A percentile compares a stretch with the other conserved stretches of the same genome.
Evolutionary conservation across 2,888 invertebrate genomes (phyloP).

Genomic region (Ormyrus pomaceus): DNA sequence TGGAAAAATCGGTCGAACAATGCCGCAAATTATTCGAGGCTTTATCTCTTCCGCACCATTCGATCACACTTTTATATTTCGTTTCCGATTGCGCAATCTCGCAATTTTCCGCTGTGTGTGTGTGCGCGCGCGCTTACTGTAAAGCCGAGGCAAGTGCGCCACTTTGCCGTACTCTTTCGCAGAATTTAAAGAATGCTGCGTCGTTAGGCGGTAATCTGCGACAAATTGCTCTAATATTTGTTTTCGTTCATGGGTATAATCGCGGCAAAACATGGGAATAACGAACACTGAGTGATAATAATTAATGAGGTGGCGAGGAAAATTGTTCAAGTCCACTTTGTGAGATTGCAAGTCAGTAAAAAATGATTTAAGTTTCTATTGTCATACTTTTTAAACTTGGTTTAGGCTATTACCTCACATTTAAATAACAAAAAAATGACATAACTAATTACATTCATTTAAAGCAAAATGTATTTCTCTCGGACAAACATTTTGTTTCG

Average conservation of each 20-base stretch:
- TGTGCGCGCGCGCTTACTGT: constrained; percentile 11
- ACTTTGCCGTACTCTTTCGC: not conserved
- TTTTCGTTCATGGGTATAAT: not conserved
- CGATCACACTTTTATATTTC: constrained; percentile 19
- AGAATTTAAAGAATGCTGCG: not conserved
- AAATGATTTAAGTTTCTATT: too few relatives aligned
- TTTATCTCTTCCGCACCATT: constrained; percentile 41
- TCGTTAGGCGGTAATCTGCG: constrained; percentile 9
- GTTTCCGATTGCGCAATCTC: constrained; percentile 47
- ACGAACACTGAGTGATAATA: too few relatives aligned
- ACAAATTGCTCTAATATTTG: not conserved
- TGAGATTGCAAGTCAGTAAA: too few relatives aligned
- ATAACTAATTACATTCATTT: too few relatives aligned
- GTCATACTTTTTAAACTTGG: too few relatives aligned
- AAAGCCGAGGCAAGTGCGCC: constrained; percentile 1
- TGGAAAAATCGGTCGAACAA: constrained; percentile 17
- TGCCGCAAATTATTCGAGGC: constrained; percentile 36
- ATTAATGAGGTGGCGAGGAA: too few relatives aligned
- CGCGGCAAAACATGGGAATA: too few relatives aligned
- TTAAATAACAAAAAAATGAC: too few relatives aligned
- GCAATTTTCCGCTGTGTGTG: not conserved
- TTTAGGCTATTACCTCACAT: too few relatives aligned
- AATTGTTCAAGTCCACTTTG: too few relatives aligned
- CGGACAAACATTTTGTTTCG: too few relatives aligned
- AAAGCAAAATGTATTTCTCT: too few relatives aligned